Evolutionary conservation across 2,888 invertebrate genomes (phyloP), one percentile per base, ranked within the genome.

Genomic region (Nematopogon swammerdamellus): DNA sequence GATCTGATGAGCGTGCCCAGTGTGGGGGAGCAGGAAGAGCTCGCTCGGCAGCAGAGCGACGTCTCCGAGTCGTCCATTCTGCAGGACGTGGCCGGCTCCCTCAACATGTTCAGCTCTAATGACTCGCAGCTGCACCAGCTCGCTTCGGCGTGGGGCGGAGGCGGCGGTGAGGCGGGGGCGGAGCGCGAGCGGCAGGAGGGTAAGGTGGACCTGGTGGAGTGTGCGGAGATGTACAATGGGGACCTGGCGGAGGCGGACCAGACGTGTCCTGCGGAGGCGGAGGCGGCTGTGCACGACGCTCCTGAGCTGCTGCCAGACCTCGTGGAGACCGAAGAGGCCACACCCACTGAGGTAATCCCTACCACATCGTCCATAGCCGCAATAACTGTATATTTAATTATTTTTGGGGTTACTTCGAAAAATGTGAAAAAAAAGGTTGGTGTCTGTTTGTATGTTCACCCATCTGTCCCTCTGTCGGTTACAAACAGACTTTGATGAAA

Each of bases 241-340:
- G 91, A 91, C 61, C 70, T 91, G 55, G 90, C 91, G 0, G 91
- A 91, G 68, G 91, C 91, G 10, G 91, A 91, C 72, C 91, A 91
- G 67, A 87, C 87, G 49, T 82, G 87, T 57, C 81, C 72, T 47
- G 53, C 62, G 3, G 75, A 71, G n/a, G 56, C 56, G 18, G 64
- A 60, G 17, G 69, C 67, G 14, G 59, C 52, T 18, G 60, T 51
- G 57, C 29, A 51, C 8, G 62, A 61, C 36, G 63, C 62, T 50
- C 63, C 66, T 0, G 76, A 72, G 44, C 63, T 65, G 44, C 63
- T 79, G 42, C 80, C 80, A 2, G 80, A 80, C 57, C 75, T 77
- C 49, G 73, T 80, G 46, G 80, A 80, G 62, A 72, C 76, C 16
- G 80, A 80, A 49, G 80, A 80, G 56, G 71, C 67, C 54, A 77